Base-by-base conservation (phyloP, 2,888 invertebrate genomes). In the Aspidiotus rigidus region DNA sequence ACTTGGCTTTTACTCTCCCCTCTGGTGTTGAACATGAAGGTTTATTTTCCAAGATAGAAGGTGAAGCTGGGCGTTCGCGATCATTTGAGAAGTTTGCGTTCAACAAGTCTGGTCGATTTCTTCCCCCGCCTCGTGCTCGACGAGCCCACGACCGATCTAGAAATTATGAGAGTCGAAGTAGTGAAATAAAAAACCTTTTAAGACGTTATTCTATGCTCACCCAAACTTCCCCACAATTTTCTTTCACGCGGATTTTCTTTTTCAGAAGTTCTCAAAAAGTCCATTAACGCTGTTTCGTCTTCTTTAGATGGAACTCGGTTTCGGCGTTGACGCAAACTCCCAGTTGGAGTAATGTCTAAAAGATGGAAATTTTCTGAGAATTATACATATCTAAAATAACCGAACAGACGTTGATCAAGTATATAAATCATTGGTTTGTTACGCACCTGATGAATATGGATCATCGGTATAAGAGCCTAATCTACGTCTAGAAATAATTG, bases 141-240 rank as follows among this genome's bases (percentile, higher is more conserved):
- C 93, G 83, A 0, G 91, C 90, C 90, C 92, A 92, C 1, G 93
- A 93, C 3, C 93, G 89, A 80, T 93, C 93, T 86, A 77, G 7
- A 42, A 61, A 40, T 16, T 17, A 9, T 39, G 3, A 66, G 39
- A 15, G 17, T 42, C 40, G 28, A n/a, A 57, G 13, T 59, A 67
- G n/a, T 17, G 42, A 42, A 49, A 13, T n/a, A 16, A 41, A 28
- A 62, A 11, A 3, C 2, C 28, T 57, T n/a, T 57, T 16, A 40
- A 1, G 60, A 60, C 41, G 11, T n/a, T 8, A 11, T 16, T 7
- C 7, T 62, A 55, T 9, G 10, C 28, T 77, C 80, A 89, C 89
- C 89, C 73, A 91, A 82, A 77, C 90, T 90, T 57, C 90, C 90
- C 85, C 90, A 91, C 9, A 88, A 87, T 76, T 88, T 89, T 62